phyloP scores from a whole-genome alignment of 2,888 invertebrate genomes.

The Chrysomela aeneicollis region DNA sequence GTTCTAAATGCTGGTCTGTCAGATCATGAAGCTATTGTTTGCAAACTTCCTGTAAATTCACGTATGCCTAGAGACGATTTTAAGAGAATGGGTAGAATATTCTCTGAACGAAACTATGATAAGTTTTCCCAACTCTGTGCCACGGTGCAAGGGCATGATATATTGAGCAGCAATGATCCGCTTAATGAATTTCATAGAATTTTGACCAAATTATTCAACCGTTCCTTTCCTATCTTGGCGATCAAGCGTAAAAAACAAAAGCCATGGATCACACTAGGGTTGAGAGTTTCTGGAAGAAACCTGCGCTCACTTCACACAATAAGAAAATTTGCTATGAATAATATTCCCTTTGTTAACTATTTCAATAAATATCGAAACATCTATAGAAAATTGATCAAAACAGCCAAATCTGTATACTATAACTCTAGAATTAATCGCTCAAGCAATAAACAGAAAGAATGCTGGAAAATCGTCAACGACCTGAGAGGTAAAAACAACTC shows the following conservation, averaged over 20 bases:
- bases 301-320: conserved; percentile 8
- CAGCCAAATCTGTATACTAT: no score
- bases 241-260: conserved; percentile 8
- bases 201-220: background rate
- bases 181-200: conserved; percentile 7
- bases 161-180: background rate
- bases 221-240: conserved; percentile 8
- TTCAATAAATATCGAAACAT: no score
- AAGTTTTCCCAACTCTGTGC: background rate
- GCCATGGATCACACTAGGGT: conserved; percentile 5
- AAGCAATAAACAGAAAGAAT: no score
- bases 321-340: no score
- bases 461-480: no score
- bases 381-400: no score
- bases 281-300: background rate
- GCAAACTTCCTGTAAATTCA: conserved; percentile 11
- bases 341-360: no score
- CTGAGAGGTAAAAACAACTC: no score
- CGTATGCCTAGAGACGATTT: conserved; percentile 1
- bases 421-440: no score
- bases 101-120: background rate
- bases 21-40: conserved; percentile 7
- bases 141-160: no score
- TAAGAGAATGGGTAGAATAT: conserved; percentile 4
- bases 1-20: conserved; percentile 12